Evolutionary conservation across 2,888 invertebrate species (phyloP), one percentile per base, ranked within the genome.

Genomic region (Syritta pipiens): DNA sequence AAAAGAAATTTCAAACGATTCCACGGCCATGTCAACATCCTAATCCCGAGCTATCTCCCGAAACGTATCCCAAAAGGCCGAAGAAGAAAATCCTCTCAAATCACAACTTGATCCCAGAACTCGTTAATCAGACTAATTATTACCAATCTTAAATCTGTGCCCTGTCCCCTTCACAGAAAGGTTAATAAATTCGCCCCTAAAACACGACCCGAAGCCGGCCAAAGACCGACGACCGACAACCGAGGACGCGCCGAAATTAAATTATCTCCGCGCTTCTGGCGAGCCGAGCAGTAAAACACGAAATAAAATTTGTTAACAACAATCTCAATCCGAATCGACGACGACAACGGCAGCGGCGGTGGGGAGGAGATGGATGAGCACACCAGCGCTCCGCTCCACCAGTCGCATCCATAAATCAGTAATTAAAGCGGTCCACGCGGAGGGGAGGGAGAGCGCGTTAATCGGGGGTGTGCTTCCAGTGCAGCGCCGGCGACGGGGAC

Each of bases 241-340:
- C 37, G n/a, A n/a, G n/a, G n/a, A n/a, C n/a, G 17, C 19, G 17
- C 20, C 35, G 30, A 72, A 72, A 65, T 72, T 79, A 74, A 79
- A 79, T 79, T 79, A 62, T 79, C 74, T 74, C 9, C 26, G 59
- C 71, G 53, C 71, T 76, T 71, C 59, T 63, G 71, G 35, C 22
- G 35, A n/a, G n/a, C n/a, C n/a, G 32, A 20, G 67, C 42, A 79
- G 67, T 79, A 74, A 79, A 79, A 74, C 79, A 67, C 40, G 55
- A 74, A 60, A 74, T 74, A 51, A 79, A 79, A 79, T 74, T 79
- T 79, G 79, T 79, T 79, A 79, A 74, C 79, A 79, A n/a, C n/a
- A n/a, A n/a, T n/a, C n/a, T n/a, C n/a, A n/a, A 60, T 60, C 55
- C 60, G 51, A 57, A 62, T 65, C 20, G 20, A 53, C 17, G 37